These are phyloP conservation scores for Drosophila punjabiensis DNA, from an alignment of 1,140 invertebrate genomes.

Conservation along the genomic window DNA sequence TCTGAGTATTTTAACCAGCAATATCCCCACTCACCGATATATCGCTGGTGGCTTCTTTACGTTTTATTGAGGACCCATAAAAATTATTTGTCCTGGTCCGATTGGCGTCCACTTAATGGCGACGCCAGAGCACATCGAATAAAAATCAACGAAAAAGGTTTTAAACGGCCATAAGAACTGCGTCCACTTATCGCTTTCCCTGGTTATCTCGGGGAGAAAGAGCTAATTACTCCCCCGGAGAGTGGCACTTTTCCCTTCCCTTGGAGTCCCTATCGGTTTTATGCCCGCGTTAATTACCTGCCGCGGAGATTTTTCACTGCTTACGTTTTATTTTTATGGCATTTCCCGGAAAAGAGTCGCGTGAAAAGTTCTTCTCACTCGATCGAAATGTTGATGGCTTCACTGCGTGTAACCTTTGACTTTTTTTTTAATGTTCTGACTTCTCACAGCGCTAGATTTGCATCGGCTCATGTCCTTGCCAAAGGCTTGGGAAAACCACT, in stretches of 20 bases:
- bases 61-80: conserved; percentile 70
- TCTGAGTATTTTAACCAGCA: conserved; percentile 33
- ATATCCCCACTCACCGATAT: conserved; percentile 15
- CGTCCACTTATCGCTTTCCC: conserved; percentile 60
- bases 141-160: conserved; percentile 76
- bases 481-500: conserved; percentile 19
- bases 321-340: conserved; percentile 65
- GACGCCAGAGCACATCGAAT: conserved; percentile 63
- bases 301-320: conserved; percentile 67
- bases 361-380: conserved; percentile 74
- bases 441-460: conserved; percentile 25
- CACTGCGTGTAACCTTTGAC: conserved; percentile 36
- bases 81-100: conserved; percentile 64
- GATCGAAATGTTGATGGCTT: conserved; percentile 42
- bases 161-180: conserved; percentile 68
- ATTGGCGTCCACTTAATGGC: conserved; percentile 69
- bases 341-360: conserved; percentile 66
- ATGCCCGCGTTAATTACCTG: conserved; percentile 74
- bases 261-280: conserved; percentile 42
- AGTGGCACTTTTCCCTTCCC: conserved; percentile 16
- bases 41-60: conserved; percentile 29
- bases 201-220: conserved; percentile 45
- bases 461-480: conserved; percentile 21
- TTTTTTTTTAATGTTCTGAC: conserved; percentile 45
- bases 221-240: conserved; percentile 59